Base-by-base conservation (phyloP, 2,797 vertebrate genomes). In the Pelobates cultripes region DNA sequence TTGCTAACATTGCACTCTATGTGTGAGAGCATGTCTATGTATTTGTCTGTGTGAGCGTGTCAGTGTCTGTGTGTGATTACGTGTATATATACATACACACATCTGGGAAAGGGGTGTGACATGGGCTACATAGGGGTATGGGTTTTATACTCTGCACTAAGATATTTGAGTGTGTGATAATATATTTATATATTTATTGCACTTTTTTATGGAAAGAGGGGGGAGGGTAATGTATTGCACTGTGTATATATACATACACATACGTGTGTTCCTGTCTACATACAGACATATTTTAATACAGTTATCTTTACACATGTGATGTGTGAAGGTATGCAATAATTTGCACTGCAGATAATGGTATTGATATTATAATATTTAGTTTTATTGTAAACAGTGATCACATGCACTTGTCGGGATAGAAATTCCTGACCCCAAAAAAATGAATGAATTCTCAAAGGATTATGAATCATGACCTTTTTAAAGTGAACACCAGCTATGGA, bases 101-200 rank as follows among this genome's bases (percentile, higher is more conserved):
- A 63, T 15, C 12, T 51, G 53, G 64, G 67, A 60, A 12, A 41
- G 42, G 70, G 70, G 12, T 42, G 51, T 76, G 75, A 69, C 43
- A 74, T 68, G 43, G 47, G 64, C 47, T 70, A 68, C 77, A 74
- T 69, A 85, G 64, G 80, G 75, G 77, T n/a, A 17, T 9, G 72
- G 76, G 81, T 77, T 82, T 77, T 82, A 71, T 82, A 82, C 69
- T 77, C 80, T 77, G 75, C 74, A 82, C 60, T 76, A 28, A 82
- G 74, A 66, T 66, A 73, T 55, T 17, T 12, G 68, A 63, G 81
- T 40, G 76, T 85, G 82, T 78, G 81, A 85, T 84, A 85, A 84
- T 64, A 84, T 86, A 83, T 74, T 69, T 68, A 77, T 77, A 73
- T 83, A 83, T 83, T 78, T 78, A 83, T 78, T 83, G 60, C 76